Conservation (phyloP, 2,888 invertebrate genomes). For the Tyria jacobaeae region DNA sequence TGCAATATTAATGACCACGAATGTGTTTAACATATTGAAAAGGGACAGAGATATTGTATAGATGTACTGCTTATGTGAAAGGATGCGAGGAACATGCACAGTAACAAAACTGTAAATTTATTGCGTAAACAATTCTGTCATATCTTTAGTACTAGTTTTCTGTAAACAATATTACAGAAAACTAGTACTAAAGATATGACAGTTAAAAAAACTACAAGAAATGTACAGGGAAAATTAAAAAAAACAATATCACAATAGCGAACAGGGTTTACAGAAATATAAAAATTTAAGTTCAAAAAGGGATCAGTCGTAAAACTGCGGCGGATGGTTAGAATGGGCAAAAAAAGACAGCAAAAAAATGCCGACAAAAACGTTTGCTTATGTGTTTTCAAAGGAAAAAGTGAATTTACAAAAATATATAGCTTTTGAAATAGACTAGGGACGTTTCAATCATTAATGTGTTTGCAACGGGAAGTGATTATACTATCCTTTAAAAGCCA, state of each 20-base stretch:
- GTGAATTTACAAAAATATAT: slow-evolving; percentile 31
- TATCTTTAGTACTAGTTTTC: not conserved
- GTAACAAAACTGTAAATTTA: not conserved
- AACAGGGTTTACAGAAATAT: slow-evolving; percentile 47
- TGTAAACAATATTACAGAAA: not conserved
- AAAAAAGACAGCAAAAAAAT: slow-evolving; percentile 56
- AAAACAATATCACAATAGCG: slow-evolving; percentile 43
- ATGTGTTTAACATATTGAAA: slow-evolving; percentile 22
- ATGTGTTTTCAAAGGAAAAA: slow-evolving; percentile 48
- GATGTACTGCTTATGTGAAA: not conserved
- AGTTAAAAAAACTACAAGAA: slow-evolving; percentile 19
- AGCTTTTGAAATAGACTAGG: slow-evolving; percentile 39
- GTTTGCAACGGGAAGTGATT: slow-evolving; percentile 39
- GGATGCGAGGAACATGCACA: not conserved
- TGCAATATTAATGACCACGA: slow-evolving; percentile 27
- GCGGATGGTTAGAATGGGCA: slow-evolving; percentile 49
- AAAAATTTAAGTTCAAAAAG: slow-evolving; percentile 55
- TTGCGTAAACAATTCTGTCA: too few relatives aligned
- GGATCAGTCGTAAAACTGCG: slow-evolving; percentile 57
- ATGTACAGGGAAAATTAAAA: slow-evolving; percentile 47
- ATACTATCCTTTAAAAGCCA: slow-evolving; percentile 32
- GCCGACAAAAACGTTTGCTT: slow-evolving; percentile 54
- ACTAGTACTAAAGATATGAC: too few relatives aligned
- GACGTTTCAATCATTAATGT: slow-evolving; percentile 54
- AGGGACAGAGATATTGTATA: not conserved